phyloP scores from a whole-genome alignment of 2,113 vertebrate species.

The Otis tarda region DNA sequence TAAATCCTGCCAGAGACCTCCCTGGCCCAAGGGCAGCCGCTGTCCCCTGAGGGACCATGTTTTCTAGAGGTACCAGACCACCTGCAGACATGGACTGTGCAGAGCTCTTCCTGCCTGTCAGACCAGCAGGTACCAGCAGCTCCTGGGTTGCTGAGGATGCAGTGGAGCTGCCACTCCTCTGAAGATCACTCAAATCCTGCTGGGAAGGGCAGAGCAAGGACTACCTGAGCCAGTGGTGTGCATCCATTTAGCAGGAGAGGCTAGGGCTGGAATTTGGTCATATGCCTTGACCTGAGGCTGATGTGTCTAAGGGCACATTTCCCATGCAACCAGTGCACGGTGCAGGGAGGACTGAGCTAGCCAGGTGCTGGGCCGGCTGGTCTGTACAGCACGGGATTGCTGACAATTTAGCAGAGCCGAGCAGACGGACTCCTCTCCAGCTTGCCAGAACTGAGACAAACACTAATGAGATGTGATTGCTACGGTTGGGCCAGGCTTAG shows the following conservation, averaged over 20 bases:
- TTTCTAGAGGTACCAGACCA: not conserved
- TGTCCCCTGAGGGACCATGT: fast-evolving
- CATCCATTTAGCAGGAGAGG: not conserved
- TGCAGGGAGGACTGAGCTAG: not conserved
- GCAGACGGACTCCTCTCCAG: not conserved
- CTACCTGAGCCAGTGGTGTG: not conserved
- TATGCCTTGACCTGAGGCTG: not conserved
- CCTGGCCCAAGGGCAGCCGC: not conserved
- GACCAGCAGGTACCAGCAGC: not conserved
- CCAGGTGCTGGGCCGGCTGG: not conserved
- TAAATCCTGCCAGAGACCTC: not conserved
- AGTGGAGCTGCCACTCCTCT: not conserved
- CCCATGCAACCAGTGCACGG: not conserved
- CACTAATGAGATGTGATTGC: not conserved
- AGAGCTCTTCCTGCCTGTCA: not conserved
- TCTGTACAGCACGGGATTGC: fast-evolving
- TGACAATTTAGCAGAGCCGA: not conserved
- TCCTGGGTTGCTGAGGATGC: not conserved
- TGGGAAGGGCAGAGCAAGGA: not conserved
- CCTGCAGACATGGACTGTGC: not conserved
- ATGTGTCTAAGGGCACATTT: not conserved
- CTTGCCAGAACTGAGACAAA: not conserved
- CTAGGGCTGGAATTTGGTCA: not conserved
- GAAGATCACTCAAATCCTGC: not conserved
- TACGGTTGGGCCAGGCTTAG: not conserved